Conservation (phyloP, 2,888 invertebrate species). For the Melangyna quadrimaculata region DNA sequence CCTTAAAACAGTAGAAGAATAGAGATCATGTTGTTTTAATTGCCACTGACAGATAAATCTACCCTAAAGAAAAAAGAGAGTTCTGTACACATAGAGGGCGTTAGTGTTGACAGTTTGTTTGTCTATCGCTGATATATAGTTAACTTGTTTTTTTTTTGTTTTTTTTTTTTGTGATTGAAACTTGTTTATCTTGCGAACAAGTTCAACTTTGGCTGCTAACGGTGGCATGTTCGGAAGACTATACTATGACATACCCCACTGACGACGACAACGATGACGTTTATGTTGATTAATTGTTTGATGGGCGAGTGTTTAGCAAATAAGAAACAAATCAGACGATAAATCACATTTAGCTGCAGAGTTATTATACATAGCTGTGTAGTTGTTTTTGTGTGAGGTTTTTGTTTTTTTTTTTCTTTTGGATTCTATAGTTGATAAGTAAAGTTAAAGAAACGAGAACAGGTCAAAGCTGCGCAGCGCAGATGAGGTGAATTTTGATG, state of each 20-base stretch:
- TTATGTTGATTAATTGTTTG: constrained; percentile 67
- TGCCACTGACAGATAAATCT: constrained; percentile 17
- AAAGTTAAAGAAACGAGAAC: constrained; percentile 20
- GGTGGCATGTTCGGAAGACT: constrained; percentile 6
- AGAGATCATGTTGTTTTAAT: constrained; percentile 46
- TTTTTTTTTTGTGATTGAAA: background rate
- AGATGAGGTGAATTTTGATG: constrained; percentile 14
- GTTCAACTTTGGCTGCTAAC: constrained; percentile 37
- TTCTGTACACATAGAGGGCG: constrained; percentile 33
- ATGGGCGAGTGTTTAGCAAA: constrained; percentile 61
- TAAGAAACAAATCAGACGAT: constrained; percentile 60
- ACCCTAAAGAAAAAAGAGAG: background rate
- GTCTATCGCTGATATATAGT: background rate
- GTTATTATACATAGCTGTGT: too few species aligned
- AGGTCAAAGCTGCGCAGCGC: constrained; percentile 22
- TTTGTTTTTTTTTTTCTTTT: background rate
- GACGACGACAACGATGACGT: constrained; percentile 40
- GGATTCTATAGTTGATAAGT: background rate
- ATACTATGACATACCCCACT: constrained; percentile 26
- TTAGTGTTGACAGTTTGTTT: constrained; percentile 28
- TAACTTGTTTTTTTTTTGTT: background rate
- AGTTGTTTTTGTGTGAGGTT: background rate
- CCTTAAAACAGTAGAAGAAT: background rate
- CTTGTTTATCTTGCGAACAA: constrained; percentile 43
- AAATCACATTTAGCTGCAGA: constrained; percentile 44